Evolutionary conservation across 2,113 vertebrate genomes (phyloP), one percentile per base, ranked within the genome.

Genomic region (Ochotona curzoniae): DNA sequence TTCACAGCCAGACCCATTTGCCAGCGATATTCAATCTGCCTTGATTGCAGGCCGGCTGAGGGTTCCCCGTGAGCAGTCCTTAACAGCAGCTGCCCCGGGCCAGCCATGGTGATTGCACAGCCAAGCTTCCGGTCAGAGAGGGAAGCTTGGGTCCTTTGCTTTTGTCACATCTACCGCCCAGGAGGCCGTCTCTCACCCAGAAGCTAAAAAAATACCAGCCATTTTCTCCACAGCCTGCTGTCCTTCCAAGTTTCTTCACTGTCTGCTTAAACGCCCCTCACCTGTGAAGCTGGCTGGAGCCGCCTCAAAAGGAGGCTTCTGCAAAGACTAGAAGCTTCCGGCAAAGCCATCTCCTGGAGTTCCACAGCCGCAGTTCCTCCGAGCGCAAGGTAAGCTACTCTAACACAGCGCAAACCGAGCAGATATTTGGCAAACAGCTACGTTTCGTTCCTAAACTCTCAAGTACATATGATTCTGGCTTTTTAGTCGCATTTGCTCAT

Each of bases 1-100:
- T 99, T 99, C 99, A 99, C 98, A 89, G 99, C 99, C 98, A 99
- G 97, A 83, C 98, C 98, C 99, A 99, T 97, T 99, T 99, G 67
- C 99, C 99, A 87, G 98, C 86, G 90, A 99, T 96, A 98, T 99
- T 99, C 97, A 99, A 96, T 96, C 99, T 99, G n/a, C 99, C 99
- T 97, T 99, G 98, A 96, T 99, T 98, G 97, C 99, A 99, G 3
- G 98, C 99, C 12, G 97, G 98, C 96, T 99, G 99, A 91, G 99
- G 98, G 93, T 99, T 99, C 97, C 97, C 99, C 96, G 96, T 98
- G 98, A 90, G 99, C 99, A 1, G 98, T 99, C 98, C 99, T 99
- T 95, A 99, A 51, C 35, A 98, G 97, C 63, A 98, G 89, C 32
- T 99, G 97, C 91, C 99, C 99, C 0, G 96, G 15, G 25, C 99